Conservation (phyloP, 37 sponge, comb jelly and placozoan genomes). For the Crambe crambe region DNA sequence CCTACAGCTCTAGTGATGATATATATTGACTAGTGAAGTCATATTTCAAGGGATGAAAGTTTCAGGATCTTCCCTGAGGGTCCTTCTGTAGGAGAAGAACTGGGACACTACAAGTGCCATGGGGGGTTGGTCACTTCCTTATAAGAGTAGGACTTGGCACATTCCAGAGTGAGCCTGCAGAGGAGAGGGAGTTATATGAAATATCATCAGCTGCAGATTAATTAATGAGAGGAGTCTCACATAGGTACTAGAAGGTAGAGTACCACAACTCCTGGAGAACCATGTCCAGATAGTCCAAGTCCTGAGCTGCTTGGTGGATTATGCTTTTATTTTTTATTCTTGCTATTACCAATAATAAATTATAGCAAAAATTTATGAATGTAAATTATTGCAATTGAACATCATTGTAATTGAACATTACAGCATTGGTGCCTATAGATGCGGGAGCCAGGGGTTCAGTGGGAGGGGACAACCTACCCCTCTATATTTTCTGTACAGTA, state of each 20-base stretch:
- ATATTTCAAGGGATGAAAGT: not conserved
- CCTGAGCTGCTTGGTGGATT: constrained; percentile 68
- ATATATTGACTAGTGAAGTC: too few relatives aligned
- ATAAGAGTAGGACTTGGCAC: not conserved
- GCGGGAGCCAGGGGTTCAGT: too few relatives aligned
- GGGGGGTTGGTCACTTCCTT: constrained; percentile 34
- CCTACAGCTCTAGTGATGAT: too few relatives aligned
- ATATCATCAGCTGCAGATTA: not conserved
- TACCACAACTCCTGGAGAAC: constrained; percentile 73
- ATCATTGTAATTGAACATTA: too few relatives aligned
- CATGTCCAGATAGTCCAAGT: constrained; percentile 74
- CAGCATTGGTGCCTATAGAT: too few relatives aligned
- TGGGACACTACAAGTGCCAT: constrained; percentile 41
- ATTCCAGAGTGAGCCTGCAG: not conserved
- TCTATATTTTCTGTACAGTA: too few relatives aligned
- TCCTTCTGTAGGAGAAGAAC: constrained; percentile 17
- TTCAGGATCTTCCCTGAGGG: not conserved
- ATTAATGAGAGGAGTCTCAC: constrained; percentile 24
- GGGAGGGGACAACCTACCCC: too few relatives aligned
- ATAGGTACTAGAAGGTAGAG: constrained; percentile 66
- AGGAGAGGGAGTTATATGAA: not conserved
- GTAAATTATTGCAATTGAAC: too few relatives aligned
- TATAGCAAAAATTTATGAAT: too few relatives aligned
- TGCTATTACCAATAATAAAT: too few relatives aligned
- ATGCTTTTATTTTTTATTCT: too few relatives aligned